Conservation (phyloP, 2,113 vertebrate species). For the Xenotilapia caudafasciata region DNA sequence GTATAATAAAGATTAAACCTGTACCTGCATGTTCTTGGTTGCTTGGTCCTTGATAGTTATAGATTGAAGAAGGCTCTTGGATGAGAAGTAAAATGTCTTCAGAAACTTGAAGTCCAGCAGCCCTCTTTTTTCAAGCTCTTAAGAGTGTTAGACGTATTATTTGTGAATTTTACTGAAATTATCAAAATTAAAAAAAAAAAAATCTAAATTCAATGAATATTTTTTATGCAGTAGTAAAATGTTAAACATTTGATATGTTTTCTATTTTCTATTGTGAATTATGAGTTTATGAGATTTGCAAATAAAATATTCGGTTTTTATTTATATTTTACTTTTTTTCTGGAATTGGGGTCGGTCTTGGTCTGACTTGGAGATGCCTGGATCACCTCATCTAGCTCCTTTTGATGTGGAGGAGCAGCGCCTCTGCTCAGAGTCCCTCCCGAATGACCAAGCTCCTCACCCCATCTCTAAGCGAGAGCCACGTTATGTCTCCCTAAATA, state of each 20-base stretch:
- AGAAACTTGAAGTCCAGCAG: background rate
- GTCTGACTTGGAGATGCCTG: background rate
- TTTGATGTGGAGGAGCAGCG: background rate
- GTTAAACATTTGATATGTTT: background rate
- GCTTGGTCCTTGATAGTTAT: background rate
- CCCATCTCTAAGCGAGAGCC: background rate
- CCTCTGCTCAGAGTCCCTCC: background rate
- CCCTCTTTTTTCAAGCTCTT: background rate
- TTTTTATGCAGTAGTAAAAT: background rate
- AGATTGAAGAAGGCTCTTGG: background rate
- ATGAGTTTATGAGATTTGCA: background rate
- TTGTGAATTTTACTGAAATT: background rate
- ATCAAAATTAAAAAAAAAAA: fast-evolving
- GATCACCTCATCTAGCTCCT: background rate
- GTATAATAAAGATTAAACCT: background rate
- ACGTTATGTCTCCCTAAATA: background rate
- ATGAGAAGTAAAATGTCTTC: background rate
- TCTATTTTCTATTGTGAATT: background rate
- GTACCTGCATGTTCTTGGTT: background rate
- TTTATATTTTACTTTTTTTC: background rate
- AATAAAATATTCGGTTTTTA: background rate
- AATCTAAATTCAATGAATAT: background rate
- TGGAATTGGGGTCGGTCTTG: background rate
- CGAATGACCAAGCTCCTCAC: background rate
- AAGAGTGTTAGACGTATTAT: background rate